phyloP scores from a whole-genome alignment of 2,888 invertebrate species.

The Anorthoa munda region DNA sequence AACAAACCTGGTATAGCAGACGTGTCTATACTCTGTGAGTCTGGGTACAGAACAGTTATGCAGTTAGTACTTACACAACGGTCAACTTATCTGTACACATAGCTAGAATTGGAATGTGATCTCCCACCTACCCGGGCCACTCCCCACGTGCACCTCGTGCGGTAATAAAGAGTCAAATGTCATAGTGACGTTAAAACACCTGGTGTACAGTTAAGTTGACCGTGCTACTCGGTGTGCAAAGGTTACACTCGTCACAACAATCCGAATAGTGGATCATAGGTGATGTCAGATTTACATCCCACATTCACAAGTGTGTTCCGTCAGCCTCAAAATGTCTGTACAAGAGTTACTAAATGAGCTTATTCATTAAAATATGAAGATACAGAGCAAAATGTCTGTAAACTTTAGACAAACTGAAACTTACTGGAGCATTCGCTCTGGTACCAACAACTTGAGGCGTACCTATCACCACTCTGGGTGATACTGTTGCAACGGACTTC shows the following conservation, averaged over 20 bases:
- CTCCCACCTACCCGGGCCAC: no score
- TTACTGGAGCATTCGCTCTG: conserved; percentile 95
- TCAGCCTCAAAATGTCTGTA: conserved; percentile 71
- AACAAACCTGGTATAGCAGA: conserved; percentile 70
- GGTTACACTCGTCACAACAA: conserved; percentile 42
- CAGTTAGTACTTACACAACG: conserved; percentile 45
- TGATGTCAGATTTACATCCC: conserved; percentile 60
- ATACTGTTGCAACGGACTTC: conserved; percentile 94
- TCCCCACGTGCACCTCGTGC: no score
- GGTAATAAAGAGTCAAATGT: no score
- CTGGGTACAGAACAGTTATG: conserved; percentile 53
- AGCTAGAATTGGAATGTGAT: no score
- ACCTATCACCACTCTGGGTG: conserved; percentile 96
- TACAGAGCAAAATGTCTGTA: conserved; percentile 66
- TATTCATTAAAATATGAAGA: conserved; percentile 44
- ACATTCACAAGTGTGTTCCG: conserved; percentile 64
- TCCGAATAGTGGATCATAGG: conserved; percentile 50
- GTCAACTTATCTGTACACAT: no score
- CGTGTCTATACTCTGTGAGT: conserved; percentile 62
- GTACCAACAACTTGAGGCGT: conserved; percentile 95
- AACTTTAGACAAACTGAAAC: conserved; percentile 67
- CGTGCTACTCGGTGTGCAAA: conserved; percentile 2
- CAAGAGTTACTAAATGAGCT: conserved; percentile 65
- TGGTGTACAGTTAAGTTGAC: no score
- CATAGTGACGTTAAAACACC: no score